Percentiles rank a stretch among this genome's conserved stretches.
Evolutionary conservation across 2,797 vertebrate species (phyloP).

Genomic region (Myotis vivesi): DNA sequence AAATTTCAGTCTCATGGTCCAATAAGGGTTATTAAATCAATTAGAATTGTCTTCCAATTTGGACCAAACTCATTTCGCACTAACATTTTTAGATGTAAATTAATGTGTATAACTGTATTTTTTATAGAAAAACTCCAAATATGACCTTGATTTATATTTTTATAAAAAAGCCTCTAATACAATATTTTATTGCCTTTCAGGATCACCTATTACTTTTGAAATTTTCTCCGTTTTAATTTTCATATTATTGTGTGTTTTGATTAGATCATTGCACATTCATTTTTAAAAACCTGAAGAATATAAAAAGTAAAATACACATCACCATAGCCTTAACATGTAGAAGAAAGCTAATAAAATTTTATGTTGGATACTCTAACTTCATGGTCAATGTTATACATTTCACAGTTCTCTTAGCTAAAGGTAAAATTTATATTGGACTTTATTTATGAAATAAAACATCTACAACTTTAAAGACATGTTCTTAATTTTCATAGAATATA

Average conservation of each 20-base stretch:
- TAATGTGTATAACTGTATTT: background rate
- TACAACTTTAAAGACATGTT: background rate
- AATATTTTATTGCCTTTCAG: slow-evolving; percentile 4
- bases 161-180: background rate
- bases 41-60: slow-evolving; percentile 19
- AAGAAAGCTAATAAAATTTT: background rate
- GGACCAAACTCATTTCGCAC: slow-evolving; percentile 21
- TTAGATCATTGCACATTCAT: background rate
- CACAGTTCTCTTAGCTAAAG: background rate
- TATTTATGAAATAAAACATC: background rate
- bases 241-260: background rate
- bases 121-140: slow-evolving; percentile 8
- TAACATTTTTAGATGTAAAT: slow-evolving; percentile 39
- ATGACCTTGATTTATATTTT: slow-evolving; percentile 25
- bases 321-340: background rate
- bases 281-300: background rate
- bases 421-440: background rate
- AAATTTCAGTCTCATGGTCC: slow-evolving; percentile 26
- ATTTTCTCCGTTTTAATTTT: slow-evolving; percentile 16
- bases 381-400: background rate
- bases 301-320: background rate
- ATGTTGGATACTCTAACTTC: background rate
- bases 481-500: background rate
- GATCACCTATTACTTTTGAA: background rate
- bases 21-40: slow-evolving; percentile 54